Conservation (phyloP, 2,888 invertebrate species). For the Erebia ligea region DNA sequence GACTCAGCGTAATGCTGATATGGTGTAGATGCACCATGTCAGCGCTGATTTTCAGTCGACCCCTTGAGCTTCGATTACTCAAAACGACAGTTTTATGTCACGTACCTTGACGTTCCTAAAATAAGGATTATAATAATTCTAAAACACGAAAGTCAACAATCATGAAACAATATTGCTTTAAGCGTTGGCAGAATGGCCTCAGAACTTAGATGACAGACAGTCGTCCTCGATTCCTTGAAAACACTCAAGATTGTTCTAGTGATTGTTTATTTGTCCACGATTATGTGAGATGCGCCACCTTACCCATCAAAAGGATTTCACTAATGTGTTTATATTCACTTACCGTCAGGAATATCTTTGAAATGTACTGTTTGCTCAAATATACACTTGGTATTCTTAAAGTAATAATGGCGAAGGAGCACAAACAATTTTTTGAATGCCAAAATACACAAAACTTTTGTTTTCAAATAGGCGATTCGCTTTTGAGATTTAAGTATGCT, state of each 20-base stretch:
- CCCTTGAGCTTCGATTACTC: too few relatives aligned
- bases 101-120: too few relatives aligned
- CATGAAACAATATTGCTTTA: too few relatives aligned
- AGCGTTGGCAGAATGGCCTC: too few relatives aligned
- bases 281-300: constrained; percentile 63
- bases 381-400: constrained; percentile 1
- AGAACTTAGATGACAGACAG: constrained; percentile 24
- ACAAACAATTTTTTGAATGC: constrained; percentile 7
- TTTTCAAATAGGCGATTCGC: neutral
- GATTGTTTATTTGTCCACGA: constrained; percentile 65
- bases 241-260: constrained; percentile 48
- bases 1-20: too few relatives aligned
- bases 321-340: constrained; percentile 69
- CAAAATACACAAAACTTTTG: neutral
- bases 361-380: constrained; percentile 31
- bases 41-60: too few relatives aligned
- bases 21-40: too few relatives aligned
- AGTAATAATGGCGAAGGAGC: constrained; percentile 17
- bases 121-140: too few relatives aligned
- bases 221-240: constrained; percentile 41
- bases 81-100: too few relatives aligned
- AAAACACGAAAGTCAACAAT: too few relatives aligned
- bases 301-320: constrained; percentile 57
- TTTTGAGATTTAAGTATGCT: too few relatives aligned
- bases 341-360: constrained; percentile 33